phyloP scores from a whole-genome alignment of 2,888 invertebrate genomes.

The Limnephilus auricula region DNA sequence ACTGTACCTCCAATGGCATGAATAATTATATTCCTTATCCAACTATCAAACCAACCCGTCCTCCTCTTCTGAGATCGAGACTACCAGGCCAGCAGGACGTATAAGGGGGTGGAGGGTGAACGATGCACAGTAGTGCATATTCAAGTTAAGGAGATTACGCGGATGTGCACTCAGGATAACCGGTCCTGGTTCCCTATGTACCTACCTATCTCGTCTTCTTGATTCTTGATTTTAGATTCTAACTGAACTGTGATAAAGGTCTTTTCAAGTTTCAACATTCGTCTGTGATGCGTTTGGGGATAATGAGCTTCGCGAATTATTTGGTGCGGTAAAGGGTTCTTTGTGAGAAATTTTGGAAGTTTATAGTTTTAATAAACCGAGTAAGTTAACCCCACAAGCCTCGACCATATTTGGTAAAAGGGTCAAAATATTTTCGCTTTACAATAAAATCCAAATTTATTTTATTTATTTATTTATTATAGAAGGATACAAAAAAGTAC shows the following conservation, averaged over 20 bases:
- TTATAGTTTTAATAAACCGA: background rate
- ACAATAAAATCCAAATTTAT: too few species aligned
- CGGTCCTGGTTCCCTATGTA: background rate
- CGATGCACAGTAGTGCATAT: background rate
- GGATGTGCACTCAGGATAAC: constrained; percentile 13
- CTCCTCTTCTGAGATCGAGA: background rate
- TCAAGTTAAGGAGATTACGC: constrained; percentile 27
- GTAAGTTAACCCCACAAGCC: too few species aligned
- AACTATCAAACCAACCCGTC: background rate
- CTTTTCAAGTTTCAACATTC: background rate
- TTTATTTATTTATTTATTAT: too few species aligned
- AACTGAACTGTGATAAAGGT: background rate
- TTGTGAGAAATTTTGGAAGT: background rate
- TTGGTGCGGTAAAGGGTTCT: background rate
- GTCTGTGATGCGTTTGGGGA: background rate
- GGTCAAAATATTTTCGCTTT: too few species aligned
- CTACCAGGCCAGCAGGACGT: background rate
- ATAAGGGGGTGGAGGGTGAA: background rate
- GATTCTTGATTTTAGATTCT: background rate
- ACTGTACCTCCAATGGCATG: background rate
- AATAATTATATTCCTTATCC: background rate
- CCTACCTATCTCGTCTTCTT: background rate
- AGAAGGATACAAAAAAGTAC: too few species aligned
- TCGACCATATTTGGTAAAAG: too few species aligned
- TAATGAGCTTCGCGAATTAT: background rate